These are phyloP conservation scores for Callionymus lyra DNA, from an alignment of 2,113 vertebrate genomes.

Conservation along the genomic window DNA sequence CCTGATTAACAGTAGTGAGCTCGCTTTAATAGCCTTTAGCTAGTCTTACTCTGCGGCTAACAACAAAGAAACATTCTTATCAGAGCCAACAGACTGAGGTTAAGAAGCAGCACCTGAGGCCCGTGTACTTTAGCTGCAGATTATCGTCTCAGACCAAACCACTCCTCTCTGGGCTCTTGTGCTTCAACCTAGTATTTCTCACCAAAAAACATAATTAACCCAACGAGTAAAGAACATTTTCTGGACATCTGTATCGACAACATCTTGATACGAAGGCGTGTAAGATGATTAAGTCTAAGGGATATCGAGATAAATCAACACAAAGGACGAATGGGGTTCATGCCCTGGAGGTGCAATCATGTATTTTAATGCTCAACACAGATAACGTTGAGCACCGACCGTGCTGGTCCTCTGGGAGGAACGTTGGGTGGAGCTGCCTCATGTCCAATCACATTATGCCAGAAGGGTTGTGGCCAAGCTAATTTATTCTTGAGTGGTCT, in stretches of 20 bases:
- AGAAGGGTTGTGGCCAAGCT: conserved; percentile 52
- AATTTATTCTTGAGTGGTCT: conserved; percentile 63
- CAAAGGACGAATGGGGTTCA: conserved; percentile 40
- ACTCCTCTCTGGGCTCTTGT: conserved; percentile 31
- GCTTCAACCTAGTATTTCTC: conserved; percentile 16
- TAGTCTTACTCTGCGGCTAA: conserved; percentile 36
- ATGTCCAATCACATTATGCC: conserved; percentile 61
- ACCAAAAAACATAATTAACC: conserved; percentile 16
- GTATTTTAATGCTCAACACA: conserved; percentile 58
- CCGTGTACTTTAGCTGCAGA: conserved; percentile 48
- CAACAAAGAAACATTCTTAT: conserved; percentile 58
- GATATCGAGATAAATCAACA: conserved; percentile 29
- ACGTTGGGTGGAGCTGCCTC: conserved; percentile 33
- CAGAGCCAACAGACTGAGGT: conserved; percentile 53
- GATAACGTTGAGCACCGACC: conserved; percentile 46
- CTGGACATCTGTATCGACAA: conserved; percentile 20
- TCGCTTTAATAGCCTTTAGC: conserved; percentile 45
- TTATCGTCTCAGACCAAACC: conserved; percentile 52
- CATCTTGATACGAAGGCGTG: conserved; percentile 27
- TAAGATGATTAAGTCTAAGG: conserved; percentile 16
- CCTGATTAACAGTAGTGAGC: conserved; percentile 40
- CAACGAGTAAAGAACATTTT: conserved; percentile 23
- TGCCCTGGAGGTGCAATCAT: conserved; percentile 54
- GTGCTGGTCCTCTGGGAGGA: conserved; percentile 45
- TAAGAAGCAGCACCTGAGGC: conserved; percentile 57